Base-by-base conservation (phyloP, 2,888 invertebrate genomes). In the Eupeodes luniger region DNA sequence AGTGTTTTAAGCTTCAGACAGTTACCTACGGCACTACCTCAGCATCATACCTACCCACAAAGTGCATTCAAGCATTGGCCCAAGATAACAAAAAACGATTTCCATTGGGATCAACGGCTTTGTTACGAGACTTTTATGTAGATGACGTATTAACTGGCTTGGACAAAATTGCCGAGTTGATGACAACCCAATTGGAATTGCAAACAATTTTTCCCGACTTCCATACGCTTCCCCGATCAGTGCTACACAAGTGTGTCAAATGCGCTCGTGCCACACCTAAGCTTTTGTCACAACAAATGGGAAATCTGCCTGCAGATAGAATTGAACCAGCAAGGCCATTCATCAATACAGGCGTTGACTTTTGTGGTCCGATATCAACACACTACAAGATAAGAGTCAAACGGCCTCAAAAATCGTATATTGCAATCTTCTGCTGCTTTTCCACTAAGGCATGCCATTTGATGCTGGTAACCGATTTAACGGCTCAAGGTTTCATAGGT, bases 211-310 rank as follows among this genome's bases (percentile, higher is more conserved):
- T 40, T n/a, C n/a, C n/a, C n/a, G n/a, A n/a, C n/a, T n/a, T n/a
- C n/a, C n/a, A n/a, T n/a, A n/a, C n/a, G 44, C 62, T 62, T 44
- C n/a, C 16, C 0, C 44, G 47, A 11, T 66, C 57, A 1, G 34
- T 59, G 1, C 47, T 55, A 0, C 53, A 64, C 11, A 19, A 76
- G 3, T 67, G 66, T 10, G 55, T 40, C 16, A 47, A 27, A 27
- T 27, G 3, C 27, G 27, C 27, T 27, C 27, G 27, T 27, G 27
- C 27, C 27, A 27, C 27, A 27, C 27, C 27, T 27, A 27, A 34
- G 10, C 16, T 78, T 44, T 40, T n/a, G 0, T 51, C 53, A 0
- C 70, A 79, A 51, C 61, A 70, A n/a, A 79, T 79, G 69, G 70
- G 62, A 19, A 70, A 70, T 34, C 7, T 79, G 12, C 53, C 62